A percentile compares a stretch with the other conserved stretches of the same genome.
Evolutionary conservation across 2,113 vertebrate species (phyloP).

Genomic region (Alouatta palliata): DNA sequence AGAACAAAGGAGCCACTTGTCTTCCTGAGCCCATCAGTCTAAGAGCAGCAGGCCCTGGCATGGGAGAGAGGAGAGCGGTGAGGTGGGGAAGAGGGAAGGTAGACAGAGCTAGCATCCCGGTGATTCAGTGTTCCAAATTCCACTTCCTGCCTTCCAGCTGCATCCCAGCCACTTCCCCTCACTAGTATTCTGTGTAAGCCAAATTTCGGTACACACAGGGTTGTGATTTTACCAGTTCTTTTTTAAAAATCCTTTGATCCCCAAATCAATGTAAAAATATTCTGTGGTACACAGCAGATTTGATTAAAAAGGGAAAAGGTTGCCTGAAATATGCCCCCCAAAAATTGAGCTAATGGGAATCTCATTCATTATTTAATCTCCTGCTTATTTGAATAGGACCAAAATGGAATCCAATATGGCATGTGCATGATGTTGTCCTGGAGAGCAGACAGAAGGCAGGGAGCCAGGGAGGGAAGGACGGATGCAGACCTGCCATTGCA

Average conservation of each 20-base stretch:
- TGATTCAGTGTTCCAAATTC: neutral
- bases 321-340: conserved; percentile 84
- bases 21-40: neutral
- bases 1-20: neutral
- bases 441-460: conserved; percentile 80
- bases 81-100: neutral
- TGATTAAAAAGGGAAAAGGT: conserved; percentile 80
- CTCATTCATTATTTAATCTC: conserved; percentile 89
- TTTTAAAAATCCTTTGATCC: conserved; percentile 57
- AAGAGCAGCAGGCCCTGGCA: neutral
- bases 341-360: conserved; percentile 84
- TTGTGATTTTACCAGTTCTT: conserved; percentile 21
- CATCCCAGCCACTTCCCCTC: neutral
- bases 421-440: conserved; percentile 83
- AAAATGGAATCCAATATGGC: conserved; percentile 86
- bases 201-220: neutral
- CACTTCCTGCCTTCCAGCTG: neutral
- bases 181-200: neutral
- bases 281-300: conserved; percentile 77
- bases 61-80: neutral
- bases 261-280: conserved; percentile 87
- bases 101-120: neutral
- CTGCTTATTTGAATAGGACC: conserved; percentile 86
- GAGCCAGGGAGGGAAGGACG: conserved; percentile 72
- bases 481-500: conserved; percentile 82